Base-by-base conservation (phyloP, 1,140 invertebrate genomes). In the Coelopa frigida region DNA sequence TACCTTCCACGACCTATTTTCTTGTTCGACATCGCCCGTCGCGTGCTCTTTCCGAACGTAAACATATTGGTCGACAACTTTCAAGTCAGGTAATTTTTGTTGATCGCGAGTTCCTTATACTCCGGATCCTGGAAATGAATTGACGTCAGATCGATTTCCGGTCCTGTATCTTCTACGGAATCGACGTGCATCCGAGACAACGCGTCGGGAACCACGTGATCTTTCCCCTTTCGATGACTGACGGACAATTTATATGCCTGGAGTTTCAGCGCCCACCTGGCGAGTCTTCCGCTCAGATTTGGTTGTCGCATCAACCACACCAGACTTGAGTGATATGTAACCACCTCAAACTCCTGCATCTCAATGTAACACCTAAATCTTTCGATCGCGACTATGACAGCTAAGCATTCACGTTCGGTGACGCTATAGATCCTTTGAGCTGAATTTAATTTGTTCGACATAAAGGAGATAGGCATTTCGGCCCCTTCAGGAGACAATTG, bases 301-400 rank as follows among this genome's bases (percentile, higher is more conserved):
- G 68, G 71, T 31, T 61, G 48, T 2, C 70, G 50, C 24, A 58
- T 43, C 14, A 60, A 53, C 56, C 56, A 58, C 33, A 51, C 48
- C 12, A 60, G 29, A 10, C 47, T 49, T 2, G 38, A n/a, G 45
- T 60, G 58, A 38, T 59, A 54, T 2, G 55, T 59, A n/a, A 70
- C 48, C 0, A 75, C 61, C 1, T 18, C 58, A 42, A 74, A 72
- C 6, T 64, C 48, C 4, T 17, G 60, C 5, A 58, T 61, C 21
- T 69, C 58, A 22, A 74, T 21, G 52, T 72, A 78, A 11, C 56
- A 50, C 20, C 57, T 35, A 46, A 72, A 74, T 11, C 29, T 43
- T 42, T 72, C 55, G 3, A 75, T 55, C 4, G 66, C 70, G 44
- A 55, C 56, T 0, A 76, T 39, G 7, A 74, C 53, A 5, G 69